Evolutionary conservation across 1,140 invertebrate genomes (phyloP).

Genomic region (Linepithema humile): DNA sequence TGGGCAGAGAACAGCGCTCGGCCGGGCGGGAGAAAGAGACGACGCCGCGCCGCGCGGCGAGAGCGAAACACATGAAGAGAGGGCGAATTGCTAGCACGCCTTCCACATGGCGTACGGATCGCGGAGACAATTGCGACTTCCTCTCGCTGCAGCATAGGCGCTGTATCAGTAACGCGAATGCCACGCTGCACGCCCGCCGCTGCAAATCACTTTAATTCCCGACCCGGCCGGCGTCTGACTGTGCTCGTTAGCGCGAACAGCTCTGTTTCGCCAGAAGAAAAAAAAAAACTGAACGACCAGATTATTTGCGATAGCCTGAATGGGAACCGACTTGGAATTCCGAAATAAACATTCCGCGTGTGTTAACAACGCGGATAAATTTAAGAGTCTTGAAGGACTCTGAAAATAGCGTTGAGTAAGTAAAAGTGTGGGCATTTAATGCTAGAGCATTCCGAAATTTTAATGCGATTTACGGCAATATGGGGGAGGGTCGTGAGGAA

Average conservation of each 20-base stretch:
- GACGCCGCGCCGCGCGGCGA: neutral
- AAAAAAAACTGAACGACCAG: neutral
- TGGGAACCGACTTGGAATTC: neutral
- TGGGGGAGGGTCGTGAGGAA: neutral
- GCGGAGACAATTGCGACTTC: conserved; percentile 75
- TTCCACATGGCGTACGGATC: conserved; percentile 60
- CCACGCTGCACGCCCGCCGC: neutral
- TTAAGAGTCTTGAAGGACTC: neutral
- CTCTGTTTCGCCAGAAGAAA: neutral
- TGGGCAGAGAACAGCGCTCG: neutral
- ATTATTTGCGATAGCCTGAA: neutral
- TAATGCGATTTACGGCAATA: conserved; percentile 24
- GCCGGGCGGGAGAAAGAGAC: conserved; percentile 15
- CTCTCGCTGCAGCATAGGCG: conserved; percentile 56
- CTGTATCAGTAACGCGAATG: conserved; percentile 46
- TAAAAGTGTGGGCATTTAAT: neutral
- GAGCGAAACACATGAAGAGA: conserved; percentile 1
- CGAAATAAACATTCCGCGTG: neutral
- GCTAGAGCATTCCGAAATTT: conserved; percentile 10
- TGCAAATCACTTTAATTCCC: conserved; percentile 38
- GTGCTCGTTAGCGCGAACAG: conserved; percentile 6
- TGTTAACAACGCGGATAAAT: neutral
- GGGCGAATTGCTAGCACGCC: conserved; percentile 18
- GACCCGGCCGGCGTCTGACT: neutral
- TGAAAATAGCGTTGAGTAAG: neutral